Percentiles rank a stretch among this genome's conserved stretches.
phyloP scores from a whole-genome alignment of 2,113 vertebrate species.

The Actenoides hombroni region DNA sequence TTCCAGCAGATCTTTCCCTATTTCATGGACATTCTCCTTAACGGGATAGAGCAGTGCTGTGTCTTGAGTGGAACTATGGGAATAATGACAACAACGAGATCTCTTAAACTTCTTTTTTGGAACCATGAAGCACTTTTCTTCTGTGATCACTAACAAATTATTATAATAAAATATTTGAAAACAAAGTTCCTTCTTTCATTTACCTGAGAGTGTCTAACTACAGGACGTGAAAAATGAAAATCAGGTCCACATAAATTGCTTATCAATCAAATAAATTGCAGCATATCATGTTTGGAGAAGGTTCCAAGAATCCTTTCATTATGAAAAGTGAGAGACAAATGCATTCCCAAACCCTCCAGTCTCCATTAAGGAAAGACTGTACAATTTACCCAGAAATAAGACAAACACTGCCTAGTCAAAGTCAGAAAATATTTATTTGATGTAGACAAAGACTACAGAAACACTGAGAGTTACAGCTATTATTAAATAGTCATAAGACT shows the following conservation, averaged over 20 bases:
- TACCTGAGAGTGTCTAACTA: neutral
- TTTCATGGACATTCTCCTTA: neutral
- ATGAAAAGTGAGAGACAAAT: neutral
- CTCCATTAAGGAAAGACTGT: neutral
- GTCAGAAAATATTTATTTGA: neutral
- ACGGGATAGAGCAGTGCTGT: neutral
- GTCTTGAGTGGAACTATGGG: neutral
- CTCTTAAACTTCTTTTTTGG: neutral
- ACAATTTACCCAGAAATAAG: neutral
- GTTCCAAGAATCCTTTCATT: neutral
- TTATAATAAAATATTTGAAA: neutral
- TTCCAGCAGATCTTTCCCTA: neutral
- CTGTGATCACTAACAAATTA: neutral
- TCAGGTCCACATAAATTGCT: neutral
- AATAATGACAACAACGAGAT: neutral
- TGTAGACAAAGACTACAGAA: neutral
- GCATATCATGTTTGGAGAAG: neutral
- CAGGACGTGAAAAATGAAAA: neutral
- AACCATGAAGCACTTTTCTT: neutral
- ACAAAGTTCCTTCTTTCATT: neutral
- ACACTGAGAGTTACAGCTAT: neutral
- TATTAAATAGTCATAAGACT: neutral
- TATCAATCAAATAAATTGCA: neutral
- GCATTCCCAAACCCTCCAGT: neutral
- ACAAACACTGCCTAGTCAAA: neutral